Percentiles rank a stretch among this genome's conserved stretches.
phyloP scores from a whole-genome alignment of 2,113 vertebrate genomes.

The Ramphastos sulfuratus region DNA sequence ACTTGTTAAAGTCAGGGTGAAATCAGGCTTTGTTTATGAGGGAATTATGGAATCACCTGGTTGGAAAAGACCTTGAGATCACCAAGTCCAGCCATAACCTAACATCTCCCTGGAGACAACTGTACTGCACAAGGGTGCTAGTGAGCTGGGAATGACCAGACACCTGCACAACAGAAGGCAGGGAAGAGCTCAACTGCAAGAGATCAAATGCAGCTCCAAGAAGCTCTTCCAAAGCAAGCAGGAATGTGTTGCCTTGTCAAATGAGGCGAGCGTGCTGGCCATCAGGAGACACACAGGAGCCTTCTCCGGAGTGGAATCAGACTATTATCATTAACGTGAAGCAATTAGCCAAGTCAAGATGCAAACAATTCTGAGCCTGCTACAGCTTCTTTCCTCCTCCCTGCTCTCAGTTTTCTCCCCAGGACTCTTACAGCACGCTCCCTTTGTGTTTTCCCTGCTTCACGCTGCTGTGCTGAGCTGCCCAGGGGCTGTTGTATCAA shows the following conservation, averaged over 20 bases:
- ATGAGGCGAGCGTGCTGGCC: background rate
- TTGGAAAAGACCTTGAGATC: no score
- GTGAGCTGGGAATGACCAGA: background rate
- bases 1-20: background rate
- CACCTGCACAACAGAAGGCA: background rate
- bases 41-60: no score
- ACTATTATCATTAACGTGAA: background rate
- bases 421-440: background rate
- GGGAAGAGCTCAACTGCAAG: background rate
- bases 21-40: background rate
- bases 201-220: background rate
- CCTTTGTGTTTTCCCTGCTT: background rate
- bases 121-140: background rate
- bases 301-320: background rate
- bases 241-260: background rate
- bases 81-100: no score
- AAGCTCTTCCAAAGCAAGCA: accelerated
- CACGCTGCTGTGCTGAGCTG: accelerated
- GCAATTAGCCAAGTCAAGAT: background rate
- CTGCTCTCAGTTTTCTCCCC: background rate
- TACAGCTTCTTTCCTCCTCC: background rate
- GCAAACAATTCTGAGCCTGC: background rate
- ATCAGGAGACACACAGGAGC: background rate
- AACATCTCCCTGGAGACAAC: no score
- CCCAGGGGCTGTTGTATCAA: background rate